These are phyloP conservation scores for Melanostoma mellinum DNA, from an alignment of 2,888 invertebrate genomes.

Conservation along the genomic window DNA sequence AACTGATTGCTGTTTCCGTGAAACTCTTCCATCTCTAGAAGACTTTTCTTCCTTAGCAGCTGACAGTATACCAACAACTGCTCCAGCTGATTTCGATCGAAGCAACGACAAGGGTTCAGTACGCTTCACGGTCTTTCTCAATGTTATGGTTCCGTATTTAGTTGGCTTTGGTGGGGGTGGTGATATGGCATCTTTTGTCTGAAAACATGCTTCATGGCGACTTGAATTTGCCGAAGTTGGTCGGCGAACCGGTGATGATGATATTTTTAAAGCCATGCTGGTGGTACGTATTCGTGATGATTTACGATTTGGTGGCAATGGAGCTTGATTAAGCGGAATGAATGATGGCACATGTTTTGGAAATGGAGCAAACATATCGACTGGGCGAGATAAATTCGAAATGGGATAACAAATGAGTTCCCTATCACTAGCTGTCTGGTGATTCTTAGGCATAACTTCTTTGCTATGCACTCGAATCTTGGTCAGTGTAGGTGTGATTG, in stretches of 20 bases:
- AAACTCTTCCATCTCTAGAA: slow-evolving; percentile 69
- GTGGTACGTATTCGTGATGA: slow-evolving; percentile 86
- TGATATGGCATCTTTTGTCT: slow-evolving; percentile 75
- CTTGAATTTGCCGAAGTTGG: slow-evolving; percentile 75
- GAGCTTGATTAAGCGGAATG: slow-evolving; percentile 85
- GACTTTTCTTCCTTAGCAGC: slow-evolving; percentile 75
- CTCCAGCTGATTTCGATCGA: slow-evolving; percentile 80
- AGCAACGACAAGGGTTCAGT: slow-evolving; percentile 77
- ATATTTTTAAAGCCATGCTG: slow-evolving; percentile 87
- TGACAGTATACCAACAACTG: slow-evolving; percentile 76
- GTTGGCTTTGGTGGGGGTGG: slow-evolving; percentile 76
- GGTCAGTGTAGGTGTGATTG: slow-evolving; percentile 90
- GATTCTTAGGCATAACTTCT: slow-evolving; percentile 74
- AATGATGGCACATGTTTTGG: slow-evolving; percentile 85
- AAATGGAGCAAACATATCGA: slow-evolving; percentile 84
- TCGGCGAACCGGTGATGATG: slow-evolving; percentile 81
- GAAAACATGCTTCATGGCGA: slow-evolving; percentile 80
- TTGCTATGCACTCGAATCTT: slow-evolving; percentile 89
- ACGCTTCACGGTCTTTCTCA: slow-evolving; percentile 79
- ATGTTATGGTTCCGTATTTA: slow-evolving; percentile 80
- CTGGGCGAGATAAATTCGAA: slow-evolving; percentile 76
- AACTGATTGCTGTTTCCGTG: slow-evolving; percentile 76
- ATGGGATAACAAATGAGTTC: slow-evolving; percentile 86
- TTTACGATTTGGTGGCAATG: slow-evolving; percentile 89
- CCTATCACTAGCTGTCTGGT: slow-evolving; percentile 75